Evolutionary conservation across 1,140 invertebrate species (phyloP), one percentile per base, ranked within the genome.

Genomic region (Zaprionus capensis): DNA sequence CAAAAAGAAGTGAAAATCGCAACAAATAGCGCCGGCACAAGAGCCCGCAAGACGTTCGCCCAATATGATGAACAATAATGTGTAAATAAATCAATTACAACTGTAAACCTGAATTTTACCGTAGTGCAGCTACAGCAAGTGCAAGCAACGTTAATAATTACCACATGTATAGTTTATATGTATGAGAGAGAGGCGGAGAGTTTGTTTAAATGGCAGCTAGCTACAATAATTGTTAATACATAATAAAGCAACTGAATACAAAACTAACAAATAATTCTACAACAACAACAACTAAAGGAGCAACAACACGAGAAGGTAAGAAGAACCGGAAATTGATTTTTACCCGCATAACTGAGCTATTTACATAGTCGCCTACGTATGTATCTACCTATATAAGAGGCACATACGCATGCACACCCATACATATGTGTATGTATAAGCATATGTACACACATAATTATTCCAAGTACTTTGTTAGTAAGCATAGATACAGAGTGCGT

Each of bases 281-380:
- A 71, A 63, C 24, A 44, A 56, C 34, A 64, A 64, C 20, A 70
- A 51, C 36, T 22, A 31, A 53, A 62, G 36, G 17, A 66, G 38
- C 11, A 73, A 51, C 41, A 65, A 75, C 34, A 53, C 46, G 28
- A 63, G 73, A 65, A 69, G 63, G 59, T 71, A 57, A 44, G 55
- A 15, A 20, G 49, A 77, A 64, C 63, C 64, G 70, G 73, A 76
- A 76, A 76, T 76, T 76, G 73, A 76, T 76, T 76, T 76, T 76
- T 76, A 61, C 68, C 67, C 59, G 46, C 53, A 75, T 74, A 68
- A 34, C 38, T 34, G 49, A 63, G 56, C 46, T 57, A 63, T 51
- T 51, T 51, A 51, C 46, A 51, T 51, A 51, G 46, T 38, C 31
- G 26, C 17, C 17, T 64, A 51, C 38, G 56, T 53, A 67, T 53